Evolutionary conservation across 2,113 vertebrate genomes (phyloP).

Genomic region (Engraulis encrasicolus): DNA sequence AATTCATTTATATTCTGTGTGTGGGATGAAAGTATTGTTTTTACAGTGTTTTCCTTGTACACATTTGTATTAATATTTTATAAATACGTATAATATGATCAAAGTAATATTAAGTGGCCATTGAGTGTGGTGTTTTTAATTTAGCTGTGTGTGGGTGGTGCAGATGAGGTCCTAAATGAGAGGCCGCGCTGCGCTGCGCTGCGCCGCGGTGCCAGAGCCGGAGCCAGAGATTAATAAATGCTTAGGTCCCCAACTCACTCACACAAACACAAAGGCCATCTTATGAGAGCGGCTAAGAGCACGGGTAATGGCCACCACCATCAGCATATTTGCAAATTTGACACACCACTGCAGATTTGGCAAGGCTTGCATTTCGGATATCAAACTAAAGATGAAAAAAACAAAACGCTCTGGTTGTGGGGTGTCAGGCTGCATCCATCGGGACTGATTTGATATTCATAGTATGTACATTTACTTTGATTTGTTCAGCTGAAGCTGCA

Average conservation of each 20-base stretch:
- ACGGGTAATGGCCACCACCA: background rate
- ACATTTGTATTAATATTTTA: too few species aligned
- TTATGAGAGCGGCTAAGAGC: background rate
- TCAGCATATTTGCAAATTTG: constrained; percentile 5
- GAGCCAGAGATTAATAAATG: constrained; percentile 6
- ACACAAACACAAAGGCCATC: background rate
- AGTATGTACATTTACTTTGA: background rate
- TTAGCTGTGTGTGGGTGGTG: background rate
- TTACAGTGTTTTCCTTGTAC: too few species aligned
- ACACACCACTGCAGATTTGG: constrained; percentile 5
- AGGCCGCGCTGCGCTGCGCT: too few species aligned
- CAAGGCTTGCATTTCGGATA: background rate
- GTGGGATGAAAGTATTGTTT: too few species aligned
- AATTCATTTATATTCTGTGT: too few species aligned
- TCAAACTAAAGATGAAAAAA: background rate
- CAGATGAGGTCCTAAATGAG: background rate
- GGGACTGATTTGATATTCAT: background rate
- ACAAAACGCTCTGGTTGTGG: constrained; percentile 1
- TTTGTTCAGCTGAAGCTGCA: background rate
- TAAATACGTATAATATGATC: too few species aligned
- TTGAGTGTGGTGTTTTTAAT: too few species aligned
- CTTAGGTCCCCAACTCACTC: background rate
- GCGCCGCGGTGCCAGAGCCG: background rate
- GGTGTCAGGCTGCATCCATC: constrained; percentile 1
- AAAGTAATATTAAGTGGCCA: too few species aligned